Conservation (phyloP, 2,797 vertebrate genomes). For the Chelonia mydas region DNA sequence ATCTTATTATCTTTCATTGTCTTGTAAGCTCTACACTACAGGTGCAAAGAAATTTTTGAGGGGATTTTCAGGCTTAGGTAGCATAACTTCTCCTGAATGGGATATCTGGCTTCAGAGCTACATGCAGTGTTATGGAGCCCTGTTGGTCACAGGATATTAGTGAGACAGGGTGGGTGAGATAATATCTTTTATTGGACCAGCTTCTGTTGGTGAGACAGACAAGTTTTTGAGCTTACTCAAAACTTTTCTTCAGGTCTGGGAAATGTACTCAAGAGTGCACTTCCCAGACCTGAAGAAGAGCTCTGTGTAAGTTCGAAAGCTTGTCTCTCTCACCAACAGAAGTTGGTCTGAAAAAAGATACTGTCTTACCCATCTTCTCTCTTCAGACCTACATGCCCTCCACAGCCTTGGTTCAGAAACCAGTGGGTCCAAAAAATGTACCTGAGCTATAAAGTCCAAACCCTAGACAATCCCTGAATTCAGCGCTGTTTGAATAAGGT, state of each 20-base stretch:
- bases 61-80: not conserved
- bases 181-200: not conserved
- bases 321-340: too few species aligned
- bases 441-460: not conserved
- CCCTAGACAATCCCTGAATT: not conserved
- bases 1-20: fast-evolving
- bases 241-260: not conserved
- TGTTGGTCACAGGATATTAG: not conserved
- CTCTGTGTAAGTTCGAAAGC: too few species aligned
- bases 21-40: not conserved
- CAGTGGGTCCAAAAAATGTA: not conserved
- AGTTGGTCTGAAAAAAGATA: too few species aligned
- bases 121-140: not conserved
- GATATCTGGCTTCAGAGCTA: not conserved
- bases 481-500: not conserved
- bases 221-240: not conserved
- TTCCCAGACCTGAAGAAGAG: too few species aligned
- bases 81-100: not conserved
- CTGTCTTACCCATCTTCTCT: too few species aligned
- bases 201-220: not conserved
- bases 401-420: conserved; percentile 4
- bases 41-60: not conserved
- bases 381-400: not conserved
- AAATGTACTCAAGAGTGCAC: too few species aligned
- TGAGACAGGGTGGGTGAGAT: not conserved